Evolutionary conservation across 2,888 invertebrate genomes (phyloP).

Genomic region (Alsophila aescularia): DNA sequence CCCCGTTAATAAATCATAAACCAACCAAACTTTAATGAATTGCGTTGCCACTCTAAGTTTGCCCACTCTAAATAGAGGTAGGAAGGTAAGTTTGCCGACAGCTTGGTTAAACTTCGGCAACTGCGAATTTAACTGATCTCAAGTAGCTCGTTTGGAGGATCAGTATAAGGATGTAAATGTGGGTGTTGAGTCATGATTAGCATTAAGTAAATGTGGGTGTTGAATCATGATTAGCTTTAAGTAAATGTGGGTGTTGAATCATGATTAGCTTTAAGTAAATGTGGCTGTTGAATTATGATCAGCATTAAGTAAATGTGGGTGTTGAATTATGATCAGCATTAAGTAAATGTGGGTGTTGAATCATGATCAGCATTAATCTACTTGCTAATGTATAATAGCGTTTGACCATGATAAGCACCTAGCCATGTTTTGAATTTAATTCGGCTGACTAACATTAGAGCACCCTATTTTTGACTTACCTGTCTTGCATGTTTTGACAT

Average conservation of each 20-base stretch:
- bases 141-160: background rate
- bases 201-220: background rate
- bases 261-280: too few relatives aligned
- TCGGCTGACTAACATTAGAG: too few relatives aligned
- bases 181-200: background rate
- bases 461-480: too few relatives aligned
- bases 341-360: too few relatives aligned
- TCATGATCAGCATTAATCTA: too few relatives aligned
- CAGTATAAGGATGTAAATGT: background rate
- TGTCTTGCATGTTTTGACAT: too few relatives aligned
- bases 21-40: slow-evolving; percentile 1
- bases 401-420: too few relatives aligned
- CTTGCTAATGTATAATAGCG: too few relatives aligned
- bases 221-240: too few relatives aligned
- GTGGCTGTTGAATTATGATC: background rate
- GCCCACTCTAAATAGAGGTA: background rate
- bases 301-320: too few relatives aligned
- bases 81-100: background rate
- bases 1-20: background rate
- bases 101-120: background rate
- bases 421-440: too few relatives aligned
- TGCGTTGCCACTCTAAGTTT: background rate
- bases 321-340: too few relatives aligned
- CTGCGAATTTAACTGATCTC: background rate
- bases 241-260: background rate